phyloP scores from a whole-genome alignment of 2,888 invertebrate species.

The Agelastica alni region DNA sequence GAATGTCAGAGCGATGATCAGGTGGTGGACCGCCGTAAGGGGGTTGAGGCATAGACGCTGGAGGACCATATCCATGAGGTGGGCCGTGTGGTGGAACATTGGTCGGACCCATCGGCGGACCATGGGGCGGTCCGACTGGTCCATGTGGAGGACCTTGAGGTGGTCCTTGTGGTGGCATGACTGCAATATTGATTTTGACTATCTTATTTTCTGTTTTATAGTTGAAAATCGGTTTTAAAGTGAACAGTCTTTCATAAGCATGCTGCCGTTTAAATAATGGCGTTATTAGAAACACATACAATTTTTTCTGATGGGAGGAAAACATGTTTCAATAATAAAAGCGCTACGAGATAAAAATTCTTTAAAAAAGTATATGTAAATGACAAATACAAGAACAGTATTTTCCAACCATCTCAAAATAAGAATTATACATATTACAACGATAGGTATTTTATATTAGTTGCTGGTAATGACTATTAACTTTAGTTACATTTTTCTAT shows the following conservation, averaged over 20 bases:
- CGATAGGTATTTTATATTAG: too few relatives aligned
- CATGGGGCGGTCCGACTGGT: constrained; percentile 64
- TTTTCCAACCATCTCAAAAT: too few relatives aligned
- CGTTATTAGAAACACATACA: too few relatives aligned
- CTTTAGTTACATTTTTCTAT: too few relatives aligned
- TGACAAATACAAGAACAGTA: too few relatives aligned
- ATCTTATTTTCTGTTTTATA: constrained; percentile 20
- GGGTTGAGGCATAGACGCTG: constrained; percentile 52
- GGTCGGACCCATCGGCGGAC: constrained; percentile 67
- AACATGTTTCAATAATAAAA: too few relatives aligned
- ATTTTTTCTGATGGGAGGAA: too few relatives aligned
- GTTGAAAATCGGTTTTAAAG: background rate
- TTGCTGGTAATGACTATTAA: too few relatives aligned
- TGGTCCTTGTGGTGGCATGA: constrained; percentile 68
- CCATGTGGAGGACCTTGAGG: constrained; percentile 66
- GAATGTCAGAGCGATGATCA: constrained; percentile 61
- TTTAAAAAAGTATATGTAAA: too few relatives aligned
- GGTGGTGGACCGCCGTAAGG: constrained; percentile 69
- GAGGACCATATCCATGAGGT: constrained; percentile 64
- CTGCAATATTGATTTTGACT: constrained; percentile 30
- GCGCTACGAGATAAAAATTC: too few relatives aligned
- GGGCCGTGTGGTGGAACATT: constrained; percentile 56
- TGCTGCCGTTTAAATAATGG: too few relatives aligned
- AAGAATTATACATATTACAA: too few relatives aligned
- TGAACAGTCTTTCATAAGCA: background rate